phyloP scores from a whole-genome alignment of 2,797 vertebrate species.

The Mus caroli region DNA sequence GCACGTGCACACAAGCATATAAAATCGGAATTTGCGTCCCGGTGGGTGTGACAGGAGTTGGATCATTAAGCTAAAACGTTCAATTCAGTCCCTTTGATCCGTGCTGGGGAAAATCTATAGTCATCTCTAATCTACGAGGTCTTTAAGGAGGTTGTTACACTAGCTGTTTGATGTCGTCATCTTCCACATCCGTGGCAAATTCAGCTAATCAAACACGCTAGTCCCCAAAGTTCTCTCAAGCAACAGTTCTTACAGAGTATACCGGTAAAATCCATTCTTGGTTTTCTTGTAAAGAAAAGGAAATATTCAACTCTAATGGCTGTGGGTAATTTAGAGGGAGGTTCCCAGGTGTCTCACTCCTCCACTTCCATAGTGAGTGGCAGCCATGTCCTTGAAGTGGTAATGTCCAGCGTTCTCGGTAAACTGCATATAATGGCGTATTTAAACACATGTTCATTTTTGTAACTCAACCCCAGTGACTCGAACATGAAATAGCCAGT shows the following conservation, averaged over 20 bases:
- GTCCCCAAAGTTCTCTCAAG: conserved; percentile 56
- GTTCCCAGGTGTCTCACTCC: neutral
- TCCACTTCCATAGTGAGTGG: neutral
- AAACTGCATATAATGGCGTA: neutral
- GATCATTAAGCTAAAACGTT: conserved; percentile 84
- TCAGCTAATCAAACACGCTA: conserved; percentile 66
- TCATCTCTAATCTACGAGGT: conserved; percentile 82
- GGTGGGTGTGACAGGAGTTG: conserved; percentile 80
- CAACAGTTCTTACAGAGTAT: conserved; percentile 28
- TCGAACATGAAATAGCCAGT: neutral
- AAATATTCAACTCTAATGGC: neutral
- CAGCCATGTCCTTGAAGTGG: neutral
- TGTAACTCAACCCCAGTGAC: neutral
- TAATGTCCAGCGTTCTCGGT: neutral
- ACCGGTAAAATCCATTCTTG: conserved; percentile 5
- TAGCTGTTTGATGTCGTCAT: conserved; percentile 80
- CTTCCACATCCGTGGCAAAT: conserved; percentile 67
- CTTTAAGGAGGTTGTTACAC: conserved; percentile 79
- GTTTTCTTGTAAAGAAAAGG: conserved; percentile 59
- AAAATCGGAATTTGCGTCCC: conserved; percentile 71
- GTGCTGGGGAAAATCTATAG: conserved; percentile 82
- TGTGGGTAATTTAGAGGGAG: conserved; percentile 36
- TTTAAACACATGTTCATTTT: neutral
- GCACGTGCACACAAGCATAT: conserved; percentile 64
- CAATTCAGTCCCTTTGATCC: conserved; percentile 82